Conservation (phyloP, 2,113 vertebrate species). For the Shinisaurus crocodilurus region DNA sequence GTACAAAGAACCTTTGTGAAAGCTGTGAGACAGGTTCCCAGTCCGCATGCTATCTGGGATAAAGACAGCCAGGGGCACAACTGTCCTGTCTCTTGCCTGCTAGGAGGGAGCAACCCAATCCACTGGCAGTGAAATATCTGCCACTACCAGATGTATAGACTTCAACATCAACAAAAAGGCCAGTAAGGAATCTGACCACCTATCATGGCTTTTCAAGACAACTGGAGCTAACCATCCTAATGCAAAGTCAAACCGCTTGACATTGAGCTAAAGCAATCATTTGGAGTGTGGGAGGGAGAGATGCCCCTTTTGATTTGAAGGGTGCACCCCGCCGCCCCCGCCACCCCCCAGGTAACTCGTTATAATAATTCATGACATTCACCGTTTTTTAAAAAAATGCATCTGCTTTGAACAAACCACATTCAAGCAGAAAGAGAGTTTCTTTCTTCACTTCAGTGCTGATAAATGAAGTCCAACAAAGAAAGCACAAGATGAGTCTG, state of each 20-base stretch:
- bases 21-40: not conserved
- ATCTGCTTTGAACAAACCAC: not conserved
- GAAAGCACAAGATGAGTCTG: not conserved
- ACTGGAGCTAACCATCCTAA: not conserved
- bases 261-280: not conserved
- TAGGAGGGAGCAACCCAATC: not conserved
- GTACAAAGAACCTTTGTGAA: not conserved
- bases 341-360: not conserved
- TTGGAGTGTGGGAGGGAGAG: too few species aligned
- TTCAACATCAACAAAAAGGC: not conserved
- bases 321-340: too few species aligned
- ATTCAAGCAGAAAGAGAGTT: not conserved
- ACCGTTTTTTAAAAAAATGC: not conserved
- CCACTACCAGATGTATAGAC: too few species aligned
- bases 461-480: not conserved
- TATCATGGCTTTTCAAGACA: not conserved
- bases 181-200: not conserved
- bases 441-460: not conserved
- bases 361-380: not conserved
- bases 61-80: not conserved
- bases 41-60: not conserved
- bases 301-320: not conserved
- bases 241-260: not conserved
- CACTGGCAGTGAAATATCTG: not conserved
- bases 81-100: not conserved